Percentiles rank a stretch among this genome's conserved stretches.
Conservation (phyloP, 1,140 invertebrate genomes). For the Hydropsyche tenuis region DNA sequence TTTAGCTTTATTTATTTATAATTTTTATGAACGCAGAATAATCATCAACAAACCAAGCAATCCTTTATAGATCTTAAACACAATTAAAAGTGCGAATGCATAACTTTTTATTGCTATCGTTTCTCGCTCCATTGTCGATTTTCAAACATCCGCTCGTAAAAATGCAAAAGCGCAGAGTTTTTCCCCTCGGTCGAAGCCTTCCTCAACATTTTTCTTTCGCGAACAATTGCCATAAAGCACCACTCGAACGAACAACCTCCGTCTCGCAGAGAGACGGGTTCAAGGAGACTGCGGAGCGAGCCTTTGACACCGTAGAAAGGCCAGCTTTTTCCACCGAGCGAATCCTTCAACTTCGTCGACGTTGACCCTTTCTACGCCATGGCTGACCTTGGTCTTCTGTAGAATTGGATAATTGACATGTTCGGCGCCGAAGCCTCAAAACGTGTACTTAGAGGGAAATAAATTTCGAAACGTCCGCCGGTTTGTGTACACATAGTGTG, state of each 20-base stretch:
- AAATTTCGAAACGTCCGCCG: slow-evolving; percentile 23
- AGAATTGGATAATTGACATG: slow-evolving; percentile 32
- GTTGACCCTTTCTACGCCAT: slow-evolving; percentile 11
- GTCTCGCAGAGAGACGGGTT: background rate
- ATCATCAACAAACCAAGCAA: background rate
- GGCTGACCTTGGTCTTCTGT: background rate
- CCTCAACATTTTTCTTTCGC: background rate
- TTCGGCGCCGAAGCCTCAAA: background rate
- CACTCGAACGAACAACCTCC: background rate
- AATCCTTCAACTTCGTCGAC: background rate
- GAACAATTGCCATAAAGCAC: slow-evolving; percentile 11
- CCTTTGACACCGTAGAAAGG: slow-evolving; percentile 11
- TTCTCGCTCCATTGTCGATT: background rate
- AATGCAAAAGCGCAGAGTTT: background rate
- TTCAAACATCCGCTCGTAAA: background rate
- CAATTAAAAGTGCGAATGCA: slow-evolving; percentile 8
- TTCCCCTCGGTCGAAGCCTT: background rate
- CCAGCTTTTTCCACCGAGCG: background rate
- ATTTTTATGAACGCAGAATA: background rate
- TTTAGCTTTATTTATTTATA: background rate
- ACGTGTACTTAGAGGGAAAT: slow-evolving; percentile 27
- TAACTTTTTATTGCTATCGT: background rate
- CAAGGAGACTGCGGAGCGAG: slow-evolving; percentile 1
- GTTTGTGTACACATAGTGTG: slow-evolving; percentile 7
- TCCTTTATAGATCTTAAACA: background rate